Base-by-base conservation (phyloP, 2,113 vertebrate genomes). In the Sander vitreus region DNA sequence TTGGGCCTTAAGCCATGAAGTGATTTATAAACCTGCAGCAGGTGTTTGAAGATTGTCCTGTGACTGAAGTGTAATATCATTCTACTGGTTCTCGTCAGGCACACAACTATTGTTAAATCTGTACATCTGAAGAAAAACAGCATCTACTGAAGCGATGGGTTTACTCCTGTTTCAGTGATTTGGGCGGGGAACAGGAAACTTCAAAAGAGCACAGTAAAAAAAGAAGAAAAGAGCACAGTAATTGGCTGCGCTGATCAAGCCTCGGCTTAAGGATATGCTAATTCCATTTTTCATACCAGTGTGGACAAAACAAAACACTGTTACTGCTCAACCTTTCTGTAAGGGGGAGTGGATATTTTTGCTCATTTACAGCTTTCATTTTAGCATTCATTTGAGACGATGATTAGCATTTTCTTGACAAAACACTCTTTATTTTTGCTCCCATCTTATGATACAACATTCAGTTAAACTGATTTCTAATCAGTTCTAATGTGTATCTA, bases 221-320 rank as follows among this genome's bases (percentile, higher is more conserved):
- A 10, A 43, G 7, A 10, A 39, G 11, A 62, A 51, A n/a, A 57
- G 51, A 67, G 53, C 25, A 39, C 33, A 53, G 82, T 58, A 45
- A 90, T 58, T 71, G 59, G 68, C 68, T 54, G 60, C 51, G 27
- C 59, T 80, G 47, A 89, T 83, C 71, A 78, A 66, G 43, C 53
- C 62, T 25, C 45, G 7, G 63, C 72, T 84, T 62, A 50, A 76
- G 58, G 76, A 80, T 84, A 85, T 74, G 73, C 62, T 70, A 71
- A 80, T 70, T 75, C 50, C 43, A 59, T 64, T 63, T 47, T 66
- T 82, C 43, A 47, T 58, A 73, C 25, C 62, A 77, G 66, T 13
- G 6, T 15, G 48, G 23, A 36, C 58, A 55, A 63, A 76, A 36
- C 23, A 30, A 76, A 55, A 64, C 58, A 51, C 6, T 33, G 27